These are phyloP conservation scores for Nasonia vitripennis DNA, from an alignment of 1,140 invertebrate species.

Conservation along the genomic window DNA sequence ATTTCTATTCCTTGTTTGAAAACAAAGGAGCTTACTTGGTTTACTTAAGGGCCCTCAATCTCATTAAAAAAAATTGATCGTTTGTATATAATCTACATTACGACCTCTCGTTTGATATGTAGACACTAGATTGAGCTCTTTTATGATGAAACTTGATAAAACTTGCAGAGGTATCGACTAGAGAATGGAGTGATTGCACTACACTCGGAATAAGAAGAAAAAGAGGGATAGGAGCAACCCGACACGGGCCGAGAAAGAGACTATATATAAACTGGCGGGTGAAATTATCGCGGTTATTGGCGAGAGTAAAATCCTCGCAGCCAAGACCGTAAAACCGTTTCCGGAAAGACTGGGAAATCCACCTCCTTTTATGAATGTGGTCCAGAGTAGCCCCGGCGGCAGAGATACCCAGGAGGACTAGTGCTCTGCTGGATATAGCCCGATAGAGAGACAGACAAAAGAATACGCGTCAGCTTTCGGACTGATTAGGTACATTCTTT, in stretches of 20 bases:
- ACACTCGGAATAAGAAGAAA: background rate
- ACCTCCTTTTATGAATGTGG: slow-evolving; percentile 32
- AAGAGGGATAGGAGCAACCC: background rate
- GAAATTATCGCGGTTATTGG: slow-evolving; percentile 39
- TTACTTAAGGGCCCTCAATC: background rate
- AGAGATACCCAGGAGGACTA: slow-evolving; percentile 19
- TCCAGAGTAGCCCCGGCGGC: background rate
- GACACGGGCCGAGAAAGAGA: too few relatives aligned
- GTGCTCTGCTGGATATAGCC: background rate
- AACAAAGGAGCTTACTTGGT: background rate
- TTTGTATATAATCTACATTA: slow-evolving; percentile 9
- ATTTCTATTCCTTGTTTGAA: background rate
- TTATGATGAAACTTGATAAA: slow-evolving; percentile 38
- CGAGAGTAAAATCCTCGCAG: slow-evolving; percentile 21
- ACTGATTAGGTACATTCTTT: slow-evolving; percentile 33
- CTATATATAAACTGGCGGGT: background rate
- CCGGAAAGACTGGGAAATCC: slow-evolving; percentile 27
- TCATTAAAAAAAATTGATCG: background rate
- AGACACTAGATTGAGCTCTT: background rate
- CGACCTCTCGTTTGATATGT: background rate
- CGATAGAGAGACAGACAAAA: background rate
- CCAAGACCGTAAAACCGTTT: slow-evolving; percentile 23
- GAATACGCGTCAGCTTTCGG: slow-evolving; percentile 8
- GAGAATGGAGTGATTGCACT: background rate
- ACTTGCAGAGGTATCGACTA: background rate